Base-by-base conservation (phyloP, 2,888 invertebrate genomes). In the Spodoptera littoralis region DNA sequence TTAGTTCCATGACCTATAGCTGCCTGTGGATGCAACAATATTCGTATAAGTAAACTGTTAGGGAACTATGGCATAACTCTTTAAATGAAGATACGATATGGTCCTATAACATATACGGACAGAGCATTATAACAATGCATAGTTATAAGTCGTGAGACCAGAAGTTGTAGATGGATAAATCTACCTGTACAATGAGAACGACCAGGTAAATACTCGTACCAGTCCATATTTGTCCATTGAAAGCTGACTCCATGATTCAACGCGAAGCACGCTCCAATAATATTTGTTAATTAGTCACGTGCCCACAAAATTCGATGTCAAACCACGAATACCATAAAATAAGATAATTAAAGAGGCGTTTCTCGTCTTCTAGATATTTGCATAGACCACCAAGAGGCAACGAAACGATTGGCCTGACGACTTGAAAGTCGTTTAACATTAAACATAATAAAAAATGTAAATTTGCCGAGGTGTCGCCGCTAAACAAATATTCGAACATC, bases 401-500 rank as follows among this genome's bases (percentile, higher is more conserved):
- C 66, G n/a, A 59, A 61, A n/a, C 53, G 51, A 80, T 80, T 77
- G 60, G 66, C 51, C 68, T 77, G 71, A 51, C 67, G 54, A 61
- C 62, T 78, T 73, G 46, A 60, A 63, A 64, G 42, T 72, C 59
- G 54, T 56, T 61, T 66, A 61, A 48, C 55, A 57, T 55, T 47
- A 59, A 70, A 70, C 59, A 65, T 56, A 65, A 70, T 65, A 73
- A 63, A 75, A 78, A 65, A 76, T 70, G 64, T 63, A 68, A 79
- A 80, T 80, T 78, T 73, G 68, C 62, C 45, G 75, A 81, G 65
- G 72, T 80, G 82, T 73, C 69, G 60, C 77, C 73, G 68, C 75
- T 64, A 71, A 80, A 80, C 82, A 82, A 81, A 82, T 70, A 82
- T 73, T 70, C 76, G 30, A 76, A 80, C 78, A 79, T 82, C 73